Evolutionary conservation across 1,140 invertebrate species (phyloP).

Genomic region (Danaus plexippus): DNA sequence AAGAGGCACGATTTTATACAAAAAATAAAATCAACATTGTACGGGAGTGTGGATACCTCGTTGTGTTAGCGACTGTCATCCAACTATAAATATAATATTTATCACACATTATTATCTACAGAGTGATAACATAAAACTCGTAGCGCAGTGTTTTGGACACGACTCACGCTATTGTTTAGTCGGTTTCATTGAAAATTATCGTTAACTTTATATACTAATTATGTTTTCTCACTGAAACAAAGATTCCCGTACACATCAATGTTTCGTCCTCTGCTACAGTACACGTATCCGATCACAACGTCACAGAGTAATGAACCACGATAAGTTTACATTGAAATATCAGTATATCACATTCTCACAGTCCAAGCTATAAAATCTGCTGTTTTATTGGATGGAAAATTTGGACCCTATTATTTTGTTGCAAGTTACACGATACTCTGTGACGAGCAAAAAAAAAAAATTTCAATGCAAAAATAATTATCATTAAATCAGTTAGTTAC

Average conservation of each 20-base stretch:
- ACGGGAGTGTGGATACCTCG: constrained; percentile 59
- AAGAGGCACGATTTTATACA: constrained; percentile 68
- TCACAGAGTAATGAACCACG: constrained; percentile 50
- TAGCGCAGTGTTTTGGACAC: constrained; percentile 5
- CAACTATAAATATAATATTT: constrained; percentile 53
- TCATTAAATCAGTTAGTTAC: constrained; percentile 41
- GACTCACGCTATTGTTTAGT: constrained; percentile 11
- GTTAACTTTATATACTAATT: constrained; percentile 48
- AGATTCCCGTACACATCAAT: constrained; percentile 69
- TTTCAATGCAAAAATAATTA: constrained; percentile 46
- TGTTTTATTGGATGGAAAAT: constrained; percentile 62
- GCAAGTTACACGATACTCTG: constrained; percentile 50
- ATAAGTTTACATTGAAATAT: constrained; percentile 26
- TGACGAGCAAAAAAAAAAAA: constrained; percentile 34
- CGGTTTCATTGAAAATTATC: constrained; percentile 18
- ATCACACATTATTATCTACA: constrained; percentile 59
- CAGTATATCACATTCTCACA: constrained; percentile 49
- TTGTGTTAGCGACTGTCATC: constrained; percentile 69
- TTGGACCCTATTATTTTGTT: constrained; percentile 63
- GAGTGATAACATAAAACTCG: constrained; percentile 35
- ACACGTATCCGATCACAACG: constrained; percentile 27
- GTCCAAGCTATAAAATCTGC: constrained; percentile 54
- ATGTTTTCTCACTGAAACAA: constrained; percentile 65
- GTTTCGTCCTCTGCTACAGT: constrained; percentile 37
- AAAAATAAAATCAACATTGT: constrained; percentile 68